These are phyloP conservation scores for Aurelia sp. DNA, from an alignment of 30 jellyfish, hydroid and myxozoan species.

Conservation along the genomic window DNA sequence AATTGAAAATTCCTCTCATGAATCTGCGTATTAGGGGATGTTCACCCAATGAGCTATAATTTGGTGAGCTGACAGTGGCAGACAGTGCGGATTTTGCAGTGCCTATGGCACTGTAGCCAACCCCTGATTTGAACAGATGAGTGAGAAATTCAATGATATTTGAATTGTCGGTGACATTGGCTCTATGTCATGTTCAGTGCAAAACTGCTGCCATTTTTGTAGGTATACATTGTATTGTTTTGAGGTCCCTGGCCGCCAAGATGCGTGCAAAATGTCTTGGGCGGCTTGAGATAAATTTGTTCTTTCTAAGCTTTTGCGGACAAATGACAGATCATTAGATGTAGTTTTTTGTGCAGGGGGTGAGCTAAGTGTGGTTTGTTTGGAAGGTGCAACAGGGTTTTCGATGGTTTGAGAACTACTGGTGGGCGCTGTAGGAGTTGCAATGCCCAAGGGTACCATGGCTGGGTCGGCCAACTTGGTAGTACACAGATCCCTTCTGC, in stretches of 20 bases:
- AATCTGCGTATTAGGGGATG: too few species aligned
- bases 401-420: not conserved
- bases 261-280: not conserved
- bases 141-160: not conserved
- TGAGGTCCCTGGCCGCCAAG: slow-evolving; percentile 48
- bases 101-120: slow-evolving; percentile 46
- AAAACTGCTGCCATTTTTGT: slow-evolving; percentile 7
- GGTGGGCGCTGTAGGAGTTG: not conserved
- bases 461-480: slow-evolving; percentile 51
- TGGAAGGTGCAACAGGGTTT: slow-evolving; percentile 16
- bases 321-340: slow-evolving; percentile 10
- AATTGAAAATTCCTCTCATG: too few species aligned
- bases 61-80: too few species aligned
- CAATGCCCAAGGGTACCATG: slow-evolving; percentile 16
- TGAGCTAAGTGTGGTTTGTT: slow-evolving; percentile 2
- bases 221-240: slow-evolving; percentile 18
- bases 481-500: slow-evolving; percentile 47
- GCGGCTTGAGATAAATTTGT: slow-evolving; percentile 12
- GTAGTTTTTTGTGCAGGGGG: slow-evolving; percentile 27
- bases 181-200: slow-evolving; percentile 1
- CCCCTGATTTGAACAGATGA: not conserved
- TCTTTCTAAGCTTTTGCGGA: slow-evolving; percentile 14
- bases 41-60: too few species aligned
- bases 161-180: slow-evolving; percentile 8
- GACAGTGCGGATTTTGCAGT: slow-evolving; percentile 66